These are phyloP conservation scores for Melospiza georgiana DNA, from an alignment of 2,113 vertebrate species.

Conservation along the genomic window DNA sequence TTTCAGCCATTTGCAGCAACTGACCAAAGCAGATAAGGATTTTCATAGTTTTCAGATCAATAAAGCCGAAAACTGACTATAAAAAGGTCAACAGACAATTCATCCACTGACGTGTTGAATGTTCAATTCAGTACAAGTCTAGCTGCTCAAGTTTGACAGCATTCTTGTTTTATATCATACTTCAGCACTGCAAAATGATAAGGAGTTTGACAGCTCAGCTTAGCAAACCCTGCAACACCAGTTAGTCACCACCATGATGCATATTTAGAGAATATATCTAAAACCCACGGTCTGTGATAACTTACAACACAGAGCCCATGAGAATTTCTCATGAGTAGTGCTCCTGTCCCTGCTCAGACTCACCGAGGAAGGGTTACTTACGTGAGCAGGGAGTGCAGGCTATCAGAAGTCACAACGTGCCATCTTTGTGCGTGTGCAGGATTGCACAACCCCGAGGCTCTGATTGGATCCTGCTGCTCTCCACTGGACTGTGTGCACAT, in stretches of 20 bases:
- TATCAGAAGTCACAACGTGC: not conserved
- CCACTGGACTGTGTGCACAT: not conserved
- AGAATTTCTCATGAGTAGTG: not conserved
- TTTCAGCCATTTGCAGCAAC: not conserved
- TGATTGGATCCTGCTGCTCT: not conserved
- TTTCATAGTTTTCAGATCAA: constrained; percentile 15
- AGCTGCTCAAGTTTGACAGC: constrained; percentile 47
- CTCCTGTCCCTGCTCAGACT: not conserved
- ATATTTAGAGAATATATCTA: constrained; percentile 30
- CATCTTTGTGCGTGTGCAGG: not conserved
- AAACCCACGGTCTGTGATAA: not conserved
- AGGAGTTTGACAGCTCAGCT: constrained; percentile 26
- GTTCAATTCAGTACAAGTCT: not conserved
- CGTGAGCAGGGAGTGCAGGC: not conserved
- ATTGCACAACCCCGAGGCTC: not conserved
- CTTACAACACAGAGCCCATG: not conserved
- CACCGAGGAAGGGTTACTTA: not conserved
- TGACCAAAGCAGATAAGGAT: not conserved
- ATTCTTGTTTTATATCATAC: constrained; percentile 57
- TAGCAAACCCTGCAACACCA: constrained; percentile 3
- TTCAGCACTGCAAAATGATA: constrained; percentile 41
- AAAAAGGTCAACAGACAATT: constrained; percentile 21
- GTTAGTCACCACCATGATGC: constrained; percentile 25
- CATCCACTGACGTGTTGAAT: not conserved
- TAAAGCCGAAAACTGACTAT: not conserved